Conservation (phyloP, 2,113 vertebrate species). For the Phrynocephalus versicolor region DNA sequence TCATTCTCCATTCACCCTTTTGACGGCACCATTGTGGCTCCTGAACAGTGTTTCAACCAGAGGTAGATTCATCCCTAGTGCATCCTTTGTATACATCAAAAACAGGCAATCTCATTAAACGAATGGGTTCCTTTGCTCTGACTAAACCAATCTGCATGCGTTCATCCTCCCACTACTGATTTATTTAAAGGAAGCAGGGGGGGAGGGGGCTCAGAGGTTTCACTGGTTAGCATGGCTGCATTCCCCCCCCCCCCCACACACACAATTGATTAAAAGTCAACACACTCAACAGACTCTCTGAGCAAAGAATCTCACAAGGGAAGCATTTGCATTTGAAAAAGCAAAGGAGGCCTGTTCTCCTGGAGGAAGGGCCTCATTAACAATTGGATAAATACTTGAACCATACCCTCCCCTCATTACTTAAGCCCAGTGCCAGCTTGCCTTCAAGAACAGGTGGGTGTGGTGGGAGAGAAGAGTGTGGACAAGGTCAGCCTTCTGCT, state of each 20-base stretch:
- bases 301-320: constrained; percentile 34
- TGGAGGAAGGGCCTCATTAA: constrained; percentile 13
- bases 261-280: constrained; percentile 33
- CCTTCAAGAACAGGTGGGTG: not conserved
- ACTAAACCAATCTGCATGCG: not conserved
- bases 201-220: not conserved
- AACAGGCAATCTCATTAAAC: not conserved
- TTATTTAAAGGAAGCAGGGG: constrained; percentile 6
- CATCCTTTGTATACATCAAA: not conserved
- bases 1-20: too few relatives aligned
- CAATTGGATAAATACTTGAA: constrained; percentile 22
- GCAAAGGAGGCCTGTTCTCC: constrained; percentile 33
- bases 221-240: not conserved
- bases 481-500: constrained; percentile 10
- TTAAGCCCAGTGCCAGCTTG: constrained; percentile 30
- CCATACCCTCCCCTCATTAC: not conserved
- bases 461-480: constrained; percentile 17
- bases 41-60: not conserved
- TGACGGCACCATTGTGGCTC: too few relatives aligned
- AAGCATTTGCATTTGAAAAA: constrained; percentile 60
- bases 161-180: constrained; percentile 12
- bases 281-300: not conserved
- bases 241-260: not conserved
- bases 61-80: not conserved
- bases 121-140: accelerated